A percentile compares a stretch with the other conserved stretches of the same genome.
These are phyloP conservation scores for Misgurnus mizolepis DNA, from an alignment of 2,113 vertebrate genomes.

Conservation along the genomic window DNA sequence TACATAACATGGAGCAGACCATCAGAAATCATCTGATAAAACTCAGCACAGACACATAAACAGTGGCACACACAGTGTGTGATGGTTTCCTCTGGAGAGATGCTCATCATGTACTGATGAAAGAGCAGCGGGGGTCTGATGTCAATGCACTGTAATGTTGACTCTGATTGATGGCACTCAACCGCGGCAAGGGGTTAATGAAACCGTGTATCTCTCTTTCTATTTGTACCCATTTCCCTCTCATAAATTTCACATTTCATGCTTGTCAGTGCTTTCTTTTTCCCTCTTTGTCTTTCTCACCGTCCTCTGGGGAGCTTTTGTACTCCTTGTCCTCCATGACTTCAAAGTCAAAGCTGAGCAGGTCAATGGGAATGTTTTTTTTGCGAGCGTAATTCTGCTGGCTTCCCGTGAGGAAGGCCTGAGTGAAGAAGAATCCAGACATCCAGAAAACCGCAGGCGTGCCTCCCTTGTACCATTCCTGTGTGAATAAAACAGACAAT, in stretches of 20 bases:
- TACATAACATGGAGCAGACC: conserved; percentile 8
- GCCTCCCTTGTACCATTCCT: conserved; percentile 83
- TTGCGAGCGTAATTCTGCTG: conserved; percentile 91
- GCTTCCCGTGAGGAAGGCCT: conserved; percentile 88
- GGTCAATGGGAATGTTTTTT: conserved; percentile 83
- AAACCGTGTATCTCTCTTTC: conserved; percentile 38
- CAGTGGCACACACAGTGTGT: conserved; percentile 24
- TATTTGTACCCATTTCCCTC: conserved; percentile 28
- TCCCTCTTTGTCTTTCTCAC: conserved; percentile 65
- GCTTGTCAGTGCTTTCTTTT: conserved; percentile 18
- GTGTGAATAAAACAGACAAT: conserved; percentile 8
- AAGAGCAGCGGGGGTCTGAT: conserved; percentile 65
- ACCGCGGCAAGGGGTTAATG: conserved; percentile 53
- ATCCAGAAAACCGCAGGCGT: conserved; percentile 85
- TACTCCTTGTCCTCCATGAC: conserved; percentile 84
- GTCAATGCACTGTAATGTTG: conserved; percentile 47
- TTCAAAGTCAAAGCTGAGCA: conserved; percentile 87
- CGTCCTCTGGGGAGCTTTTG: conserved; percentile 77
- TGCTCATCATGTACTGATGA: conserved; percentile 58
- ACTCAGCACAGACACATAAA: conserved; percentile 4
- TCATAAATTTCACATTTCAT: conserved; percentile 49
- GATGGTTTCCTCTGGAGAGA: conserved; percentile 57
- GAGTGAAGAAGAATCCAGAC: conserved; percentile 92
- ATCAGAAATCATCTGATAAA: conserved; percentile 1
- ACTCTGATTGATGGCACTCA: conserved; percentile 55